Conservation (phyloP, 2,113 vertebrate species). For the Ellobius talpinus region DNA sequence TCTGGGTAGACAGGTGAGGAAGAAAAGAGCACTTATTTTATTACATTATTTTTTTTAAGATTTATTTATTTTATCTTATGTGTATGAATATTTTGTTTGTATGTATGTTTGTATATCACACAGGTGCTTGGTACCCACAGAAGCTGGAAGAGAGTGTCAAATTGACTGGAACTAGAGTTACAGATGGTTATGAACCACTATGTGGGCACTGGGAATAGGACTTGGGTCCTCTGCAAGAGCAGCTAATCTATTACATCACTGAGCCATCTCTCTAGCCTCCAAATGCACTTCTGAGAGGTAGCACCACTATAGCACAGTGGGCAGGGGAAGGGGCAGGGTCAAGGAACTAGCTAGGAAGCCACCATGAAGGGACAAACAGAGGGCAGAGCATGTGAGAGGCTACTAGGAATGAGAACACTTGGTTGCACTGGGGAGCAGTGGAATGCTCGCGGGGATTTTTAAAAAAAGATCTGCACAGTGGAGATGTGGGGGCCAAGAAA, state of each 20-base stretch:
- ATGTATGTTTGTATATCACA: neutral
- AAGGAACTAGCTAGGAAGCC: neutral
- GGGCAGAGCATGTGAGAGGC: accelerated
- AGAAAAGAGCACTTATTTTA: neutral
- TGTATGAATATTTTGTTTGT: neutral
- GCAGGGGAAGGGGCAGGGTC: neutral
- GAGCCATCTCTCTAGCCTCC: neutral
- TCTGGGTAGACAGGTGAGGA: accelerated
- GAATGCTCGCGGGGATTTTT: neutral
- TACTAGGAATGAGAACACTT: accelerated
- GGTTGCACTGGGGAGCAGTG: neutral
- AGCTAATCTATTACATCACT: neutral
- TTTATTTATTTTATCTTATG: neutral
- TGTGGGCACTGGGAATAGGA: neutral
- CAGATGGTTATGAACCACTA: neutral
- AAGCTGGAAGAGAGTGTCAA: neutral
- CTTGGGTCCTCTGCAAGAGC: neutral
- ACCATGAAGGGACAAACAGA: accelerated
- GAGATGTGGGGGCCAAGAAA: neutral
- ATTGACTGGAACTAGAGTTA: neutral
- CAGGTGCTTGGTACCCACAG: neutral
- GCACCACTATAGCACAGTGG: no score
- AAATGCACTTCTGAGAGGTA: neutral
- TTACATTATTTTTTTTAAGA: neutral
- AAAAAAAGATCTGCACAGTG: neutral